These are phyloP conservation scores for Brachyhypopomus gauderio DNA, from an alignment of 2,113 vertebrate genomes.

Conservation along the genomic window DNA sequence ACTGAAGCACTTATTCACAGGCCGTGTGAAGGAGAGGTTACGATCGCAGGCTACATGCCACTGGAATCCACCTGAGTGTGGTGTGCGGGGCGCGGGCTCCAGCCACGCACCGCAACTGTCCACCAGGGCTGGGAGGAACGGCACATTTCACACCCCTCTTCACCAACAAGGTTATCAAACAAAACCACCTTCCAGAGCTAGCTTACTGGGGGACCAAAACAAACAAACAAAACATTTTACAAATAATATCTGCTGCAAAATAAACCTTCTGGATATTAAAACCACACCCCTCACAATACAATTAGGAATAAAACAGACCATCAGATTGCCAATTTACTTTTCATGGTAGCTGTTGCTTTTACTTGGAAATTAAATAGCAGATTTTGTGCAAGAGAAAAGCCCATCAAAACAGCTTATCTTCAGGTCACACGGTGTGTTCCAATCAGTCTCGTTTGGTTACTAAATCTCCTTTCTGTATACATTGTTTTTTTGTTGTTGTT, in stretches of 20 bases:
- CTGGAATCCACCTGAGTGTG: conserved; percentile 62
- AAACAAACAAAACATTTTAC: conserved; percentile 90
- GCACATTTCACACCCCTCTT: conserved; percentile 70
- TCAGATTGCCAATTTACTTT: conserved; percentile 72
- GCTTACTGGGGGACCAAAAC: conserved; percentile 81
- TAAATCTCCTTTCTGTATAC: conserved; percentile 89
- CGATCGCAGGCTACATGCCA: conserved; percentile 75
- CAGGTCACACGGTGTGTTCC: conserved; percentile 84
- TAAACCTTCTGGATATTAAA: conserved; percentile 76
- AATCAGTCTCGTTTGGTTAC: conserved; percentile 81
- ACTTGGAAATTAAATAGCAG: conserved; percentile 75
- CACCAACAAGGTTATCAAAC: conserved; percentile 82
- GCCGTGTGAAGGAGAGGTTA: conserved; percentile 38
- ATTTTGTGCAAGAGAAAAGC: conserved; percentile 78
- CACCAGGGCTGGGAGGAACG: conserved; percentile 83
- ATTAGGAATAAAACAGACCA: conserved; percentile 78
- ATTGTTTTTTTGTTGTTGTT: conserved; percentile 59
- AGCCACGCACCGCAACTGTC: not conserved
- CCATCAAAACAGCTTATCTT: conserved; percentile 74
- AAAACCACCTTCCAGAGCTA: conserved; percentile 75
- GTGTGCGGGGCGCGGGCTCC: not conserved
- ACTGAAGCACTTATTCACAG: conserved; percentile 40
- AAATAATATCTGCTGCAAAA: conserved; percentile 87
- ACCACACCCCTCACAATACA: conserved; percentile 72
- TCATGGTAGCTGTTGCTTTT: conserved; percentile 59